A percentile compares a stretch with the other conserved stretches of the same genome.
Evolutionary conservation across 2,797 vertebrate species (phyloP).

Genomic region (Chaenodraco wilsoni): DNA sequence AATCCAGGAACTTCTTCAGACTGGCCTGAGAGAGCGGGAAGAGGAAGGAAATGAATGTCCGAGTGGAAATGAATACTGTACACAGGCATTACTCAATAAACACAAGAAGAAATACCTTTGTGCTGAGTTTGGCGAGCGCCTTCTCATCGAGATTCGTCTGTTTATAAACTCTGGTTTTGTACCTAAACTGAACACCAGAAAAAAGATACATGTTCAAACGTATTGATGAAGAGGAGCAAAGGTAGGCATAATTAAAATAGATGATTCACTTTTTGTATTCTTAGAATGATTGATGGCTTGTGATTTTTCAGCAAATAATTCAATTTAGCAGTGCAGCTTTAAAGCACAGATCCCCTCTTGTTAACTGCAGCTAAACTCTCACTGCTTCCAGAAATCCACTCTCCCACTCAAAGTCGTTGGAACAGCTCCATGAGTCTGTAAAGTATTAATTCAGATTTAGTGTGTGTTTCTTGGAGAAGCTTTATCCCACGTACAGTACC

Average conservation of each 20-base stretch:
- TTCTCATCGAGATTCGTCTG: constrained; percentile 95
- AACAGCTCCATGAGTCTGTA: constrained; percentile 39
- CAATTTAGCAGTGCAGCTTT: constrained; percentile 3
- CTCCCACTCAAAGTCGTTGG: constrained; percentile 49
- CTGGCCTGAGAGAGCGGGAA: constrained; percentile 82
- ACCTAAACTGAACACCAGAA: constrained; percentile 87
- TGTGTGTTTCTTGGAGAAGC: constrained; percentile 10
- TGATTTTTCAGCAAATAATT: constrained; percentile 2
- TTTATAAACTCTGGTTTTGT: constrained; percentile 95
- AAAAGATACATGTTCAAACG: constrained; percentile 41
- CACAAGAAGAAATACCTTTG: constrained; percentile 83
- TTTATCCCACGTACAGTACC: neutral
- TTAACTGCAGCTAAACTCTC: constrained; percentile 18
- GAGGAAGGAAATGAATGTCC: constrained; percentile 1
- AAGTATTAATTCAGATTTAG: constrained; percentile 24
- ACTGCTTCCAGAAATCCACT: constrained; percentile 40
- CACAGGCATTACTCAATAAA: neutral
- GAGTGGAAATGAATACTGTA: neutral
- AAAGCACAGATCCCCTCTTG: constrained; percentile 23
- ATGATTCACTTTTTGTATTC: neutral
- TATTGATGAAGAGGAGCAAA: neutral
- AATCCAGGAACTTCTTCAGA: constrained; percentile 92
- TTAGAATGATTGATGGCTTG: neutral
- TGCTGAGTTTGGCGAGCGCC: constrained; percentile 90
- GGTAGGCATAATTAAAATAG: neutral